Conservation (phyloP, 2,797 vertebrate species). For the Novumbra hubbsi region DNA sequence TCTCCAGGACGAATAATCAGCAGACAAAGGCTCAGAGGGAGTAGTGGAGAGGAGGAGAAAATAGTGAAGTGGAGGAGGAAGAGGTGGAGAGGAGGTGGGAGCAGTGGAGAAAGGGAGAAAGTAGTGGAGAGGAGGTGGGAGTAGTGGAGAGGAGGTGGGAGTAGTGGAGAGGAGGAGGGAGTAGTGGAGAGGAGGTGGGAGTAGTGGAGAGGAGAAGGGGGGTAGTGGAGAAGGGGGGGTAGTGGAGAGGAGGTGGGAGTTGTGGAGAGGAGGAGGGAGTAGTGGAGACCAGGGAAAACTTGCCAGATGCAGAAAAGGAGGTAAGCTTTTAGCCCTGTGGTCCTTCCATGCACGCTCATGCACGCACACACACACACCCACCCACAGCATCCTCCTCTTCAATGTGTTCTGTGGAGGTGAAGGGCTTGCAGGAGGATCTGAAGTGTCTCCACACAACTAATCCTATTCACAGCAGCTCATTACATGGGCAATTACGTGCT, state of each 20-base stretch:
- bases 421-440: constrained; percentile 78
- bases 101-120: constrained; percentile 67
- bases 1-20: constrained; percentile 74
- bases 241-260: background rate
- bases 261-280: constrained; percentile 47
- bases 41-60: constrained; percentile 17
- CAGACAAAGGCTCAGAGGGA: constrained; percentile 63
- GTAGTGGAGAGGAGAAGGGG: too few relatives aligned
- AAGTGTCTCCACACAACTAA: constrained; percentile 82
- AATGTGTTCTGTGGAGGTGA: constrained; percentile 74
- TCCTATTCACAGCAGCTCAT: constrained; percentile 82
- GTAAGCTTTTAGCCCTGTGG: constrained; percentile 50
- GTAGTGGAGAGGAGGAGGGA: constrained; percentile 12
- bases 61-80: constrained; percentile 46
- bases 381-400: constrained; percentile 71
- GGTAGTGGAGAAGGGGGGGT: background rate
- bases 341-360: constrained; percentile 19
- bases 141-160: constrained; percentile 49
- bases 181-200: constrained; percentile 17
- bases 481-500: constrained; percentile 88
- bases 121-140: constrained; percentile 31
- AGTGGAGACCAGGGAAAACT: background rate
- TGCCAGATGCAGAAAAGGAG: background rate
- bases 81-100: constrained; percentile 68
- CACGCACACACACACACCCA: constrained; percentile 51